phyloP scores from a whole-genome alignment of 2,113 vertebrate genomes.

The Chroicocephalus ridibundus region DNA sequence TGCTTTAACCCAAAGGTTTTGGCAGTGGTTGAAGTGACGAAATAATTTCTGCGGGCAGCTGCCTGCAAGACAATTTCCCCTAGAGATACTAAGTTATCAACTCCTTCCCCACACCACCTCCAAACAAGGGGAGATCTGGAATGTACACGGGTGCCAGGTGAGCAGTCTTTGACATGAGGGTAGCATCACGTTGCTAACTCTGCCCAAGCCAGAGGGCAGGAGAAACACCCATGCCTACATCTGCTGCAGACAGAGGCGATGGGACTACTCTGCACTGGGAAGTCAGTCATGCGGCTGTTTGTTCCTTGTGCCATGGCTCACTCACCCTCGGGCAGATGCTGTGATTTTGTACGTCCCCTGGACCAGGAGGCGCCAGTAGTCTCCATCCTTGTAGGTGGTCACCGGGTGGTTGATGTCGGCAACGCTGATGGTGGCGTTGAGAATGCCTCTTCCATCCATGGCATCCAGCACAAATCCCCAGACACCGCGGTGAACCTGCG shows the following conservation, averaged over 20 bases:
- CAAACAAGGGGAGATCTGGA: not conserved
- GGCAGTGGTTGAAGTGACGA: not conserved
- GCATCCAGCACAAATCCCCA: constrained; percentile 90
- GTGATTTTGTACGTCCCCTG: constrained; percentile 86
- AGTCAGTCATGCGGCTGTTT: not conserved
- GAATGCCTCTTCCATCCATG: constrained; percentile 82
- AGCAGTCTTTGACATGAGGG: not conserved
- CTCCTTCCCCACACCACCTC: not conserved
- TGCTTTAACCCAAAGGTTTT: not conserved
- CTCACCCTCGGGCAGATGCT: constrained; percentile 90
- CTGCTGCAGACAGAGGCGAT: not conserved
- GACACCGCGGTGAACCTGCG: constrained; percentile 88
- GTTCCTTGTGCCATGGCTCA: not conserved
- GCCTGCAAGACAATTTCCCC: not conserved
- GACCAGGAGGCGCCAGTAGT: constrained; percentile 94
- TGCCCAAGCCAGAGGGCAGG: not conserved
- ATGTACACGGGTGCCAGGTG: not conserved
- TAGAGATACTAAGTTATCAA: not conserved
- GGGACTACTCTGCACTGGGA: not conserved
- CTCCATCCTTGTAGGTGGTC: constrained; percentile 85
- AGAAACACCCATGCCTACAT: not conserved
- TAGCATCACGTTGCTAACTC: not conserved
- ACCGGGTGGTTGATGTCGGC: constrained; percentile 83
- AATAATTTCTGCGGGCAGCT: not conserved
- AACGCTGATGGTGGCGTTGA: constrained; percentile 91